Conservation (phyloP, 1,140 invertebrate genomes). For the Bradysia coprophila region DNA sequence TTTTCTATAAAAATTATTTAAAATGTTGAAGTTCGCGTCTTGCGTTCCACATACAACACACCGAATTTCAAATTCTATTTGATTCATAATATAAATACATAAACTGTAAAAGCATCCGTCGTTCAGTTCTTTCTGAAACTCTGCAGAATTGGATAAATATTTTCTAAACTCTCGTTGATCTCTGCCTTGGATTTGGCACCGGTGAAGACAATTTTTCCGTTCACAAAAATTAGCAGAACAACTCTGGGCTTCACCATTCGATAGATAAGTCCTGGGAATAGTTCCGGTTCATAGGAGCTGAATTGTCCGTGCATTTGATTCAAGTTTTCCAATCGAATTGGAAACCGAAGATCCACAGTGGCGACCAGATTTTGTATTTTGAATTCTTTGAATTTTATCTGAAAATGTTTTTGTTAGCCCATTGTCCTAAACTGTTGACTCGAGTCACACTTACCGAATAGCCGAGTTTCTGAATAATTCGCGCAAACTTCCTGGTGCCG, state of each 20-base stretch:
- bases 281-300: conserved; percentile 74
- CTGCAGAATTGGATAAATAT: conserved; percentile 92
- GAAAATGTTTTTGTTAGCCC: conserved; percentile 5
- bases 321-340: conserved; percentile 88
- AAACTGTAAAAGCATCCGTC: too few relatives aligned
- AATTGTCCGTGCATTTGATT: conserved; percentile 92
- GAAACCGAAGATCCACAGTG: conserved; percentile 94
- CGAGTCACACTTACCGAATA: conserved; percentile 55
- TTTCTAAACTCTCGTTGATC: conserved; percentile 86
- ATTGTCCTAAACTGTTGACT: conserved; percentile 1
- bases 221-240: conserved; percentile 92
- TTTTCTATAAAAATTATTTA: too few relatives aligned
- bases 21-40: too few relatives aligned
- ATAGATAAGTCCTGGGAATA: conserved; percentile 96
- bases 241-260: conserved; percentile 92
- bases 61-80: too few relatives aligned
- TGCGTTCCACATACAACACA: too few relatives aligned
- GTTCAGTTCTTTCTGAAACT: conserved; percentile 80
- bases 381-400: conserved; percentile 91
- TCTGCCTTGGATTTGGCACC: conserved; percentile 86
- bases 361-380: conserved; percentile 99
- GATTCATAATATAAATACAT: too few relatives aligned
- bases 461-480: conserved; percentile 95
- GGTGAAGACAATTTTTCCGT: conserved; percentile 92
- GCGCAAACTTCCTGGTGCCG: conserved; percentile 90